phyloP scores from a whole-genome alignment of 2,113 vertebrate species.

The Sterrhoptilus dennistouni region DNA sequence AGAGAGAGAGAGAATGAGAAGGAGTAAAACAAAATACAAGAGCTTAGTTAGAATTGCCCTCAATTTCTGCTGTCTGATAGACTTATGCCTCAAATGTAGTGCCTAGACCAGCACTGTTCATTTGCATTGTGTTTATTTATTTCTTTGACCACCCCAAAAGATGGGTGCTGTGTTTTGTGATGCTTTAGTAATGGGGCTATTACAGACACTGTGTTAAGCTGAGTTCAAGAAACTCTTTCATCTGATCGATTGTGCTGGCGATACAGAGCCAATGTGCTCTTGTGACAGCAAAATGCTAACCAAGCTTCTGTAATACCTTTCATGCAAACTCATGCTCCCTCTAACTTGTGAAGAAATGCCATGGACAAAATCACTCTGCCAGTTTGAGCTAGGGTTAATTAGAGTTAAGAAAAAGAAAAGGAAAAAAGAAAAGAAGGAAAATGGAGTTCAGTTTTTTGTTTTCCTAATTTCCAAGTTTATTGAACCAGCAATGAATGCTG shows the following conservation, averaged over 20 bases:
- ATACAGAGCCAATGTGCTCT: not conserved
- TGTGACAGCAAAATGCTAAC: constrained; percentile 11
- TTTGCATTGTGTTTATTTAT: constrained; percentile 12
- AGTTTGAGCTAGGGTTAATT: not conserved
- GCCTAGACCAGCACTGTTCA: not conserved
- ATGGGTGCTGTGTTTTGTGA: not conserved
- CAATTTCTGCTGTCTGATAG: not conserved
- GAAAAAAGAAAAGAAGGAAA: not conserved
- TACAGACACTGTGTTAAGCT: constrained; percentile 4
- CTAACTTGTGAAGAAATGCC: not conserved
- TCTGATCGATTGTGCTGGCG: constrained; percentile 3
- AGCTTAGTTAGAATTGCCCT: not conserved
- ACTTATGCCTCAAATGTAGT: not conserved
- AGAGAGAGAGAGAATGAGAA: not conserved
- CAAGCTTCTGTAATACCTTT: not conserved
- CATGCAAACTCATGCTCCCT: not conserved
- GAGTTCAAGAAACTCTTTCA: constrained; percentile 44
- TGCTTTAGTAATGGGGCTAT: not conserved
- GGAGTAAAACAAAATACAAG: not conserved
- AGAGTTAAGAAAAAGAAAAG: not conserved
- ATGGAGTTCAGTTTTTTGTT: not conserved
- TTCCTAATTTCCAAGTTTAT: not conserved
- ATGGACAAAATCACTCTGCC: not conserved
- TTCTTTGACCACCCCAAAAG: not conserved
- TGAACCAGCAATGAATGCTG: not conserved